Evolutionary conservation across 1,140 invertebrate species (phyloP).

Genomic region (Druon quercuslanigerum): DNA sequence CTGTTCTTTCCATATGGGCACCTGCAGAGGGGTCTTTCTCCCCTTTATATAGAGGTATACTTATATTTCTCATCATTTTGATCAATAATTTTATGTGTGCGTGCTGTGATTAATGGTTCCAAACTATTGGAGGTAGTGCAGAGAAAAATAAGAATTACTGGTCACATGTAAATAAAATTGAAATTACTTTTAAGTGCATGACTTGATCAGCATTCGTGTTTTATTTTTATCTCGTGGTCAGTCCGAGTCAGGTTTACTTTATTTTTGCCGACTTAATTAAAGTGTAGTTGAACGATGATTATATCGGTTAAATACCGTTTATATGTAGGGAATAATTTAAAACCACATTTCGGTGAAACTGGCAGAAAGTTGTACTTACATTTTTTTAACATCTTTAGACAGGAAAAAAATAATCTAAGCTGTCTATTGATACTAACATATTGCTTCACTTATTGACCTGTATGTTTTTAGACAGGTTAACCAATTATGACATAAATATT

Average conservation of each 20-base stretch:
- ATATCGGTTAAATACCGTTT: not conserved
- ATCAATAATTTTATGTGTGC: slow-evolving; percentile 18
- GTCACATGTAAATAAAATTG: not conserved
- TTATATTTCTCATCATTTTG: not conserved
- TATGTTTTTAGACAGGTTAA: too few relatives aligned
- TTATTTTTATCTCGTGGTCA: slow-evolving; percentile 1
- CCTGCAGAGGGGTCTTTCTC: not conserved
- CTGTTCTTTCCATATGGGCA: not conserved
- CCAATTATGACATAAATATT: too few relatives aligned
- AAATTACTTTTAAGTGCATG: slow-evolving; percentile 1
- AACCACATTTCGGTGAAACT: not conserved
- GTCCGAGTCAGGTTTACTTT: slow-evolving; percentile 5
- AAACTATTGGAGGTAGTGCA: not conserved
- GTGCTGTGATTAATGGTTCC: not conserved
- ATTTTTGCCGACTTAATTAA: slow-evolving; percentile 17
- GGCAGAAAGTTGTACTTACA: slow-evolving; percentile 9
- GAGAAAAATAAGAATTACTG: not conserved
- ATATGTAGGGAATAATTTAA: slow-evolving; percentile 7
- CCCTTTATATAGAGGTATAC: not conserved
- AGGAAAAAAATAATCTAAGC: too few relatives aligned
- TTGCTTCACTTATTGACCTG: too few relatives aligned
- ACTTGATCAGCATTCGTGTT: not conserved
- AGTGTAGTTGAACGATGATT: slow-evolving; percentile 10
- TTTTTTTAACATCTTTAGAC: not conserved
- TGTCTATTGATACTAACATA: too few relatives aligned